Conservation (phyloP, 2,797 vertebrate genomes). For the Bucorvus abyssinicus region DNA sequence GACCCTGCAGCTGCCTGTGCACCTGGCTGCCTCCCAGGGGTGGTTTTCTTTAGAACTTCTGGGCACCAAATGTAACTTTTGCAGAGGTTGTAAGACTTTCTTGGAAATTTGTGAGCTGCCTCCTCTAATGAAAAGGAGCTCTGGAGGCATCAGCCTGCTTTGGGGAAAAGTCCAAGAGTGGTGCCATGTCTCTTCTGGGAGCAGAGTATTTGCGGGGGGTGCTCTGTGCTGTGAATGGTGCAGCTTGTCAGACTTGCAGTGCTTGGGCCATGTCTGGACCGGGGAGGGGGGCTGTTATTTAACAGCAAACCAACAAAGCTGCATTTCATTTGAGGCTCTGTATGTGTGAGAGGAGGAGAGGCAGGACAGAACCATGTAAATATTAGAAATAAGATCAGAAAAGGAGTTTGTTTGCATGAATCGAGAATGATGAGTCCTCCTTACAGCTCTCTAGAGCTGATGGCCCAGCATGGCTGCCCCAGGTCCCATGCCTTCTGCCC, state of each 20-base stretch:
- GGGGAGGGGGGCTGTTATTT: not conserved
- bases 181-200: not conserved
- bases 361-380: not conserved
- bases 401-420: not conserved
- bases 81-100: not conserved
- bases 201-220: not conserved
- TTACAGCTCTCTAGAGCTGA: not conserved
- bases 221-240: not conserved
- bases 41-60: not conserved
- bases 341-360: not conserved
- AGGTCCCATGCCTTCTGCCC: not conserved
- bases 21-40: not conserved
- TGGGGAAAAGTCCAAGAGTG: rapidly evolving
- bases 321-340: not conserved
- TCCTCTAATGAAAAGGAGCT: not conserved
- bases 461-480: not conserved
- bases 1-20: rapidly evolving
- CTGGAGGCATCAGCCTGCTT: not conserved
- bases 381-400: not conserved
- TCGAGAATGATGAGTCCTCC: not conserved
- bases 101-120: not conserved
- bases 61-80: not conserved
- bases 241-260: not conserved
- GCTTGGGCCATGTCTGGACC: rapidly evolving
- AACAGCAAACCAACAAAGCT: not conserved